Evolutionary conservation across 2,113 vertebrate genomes (phyloP).

Genomic region (Eretmochelys imbricata): DNA sequence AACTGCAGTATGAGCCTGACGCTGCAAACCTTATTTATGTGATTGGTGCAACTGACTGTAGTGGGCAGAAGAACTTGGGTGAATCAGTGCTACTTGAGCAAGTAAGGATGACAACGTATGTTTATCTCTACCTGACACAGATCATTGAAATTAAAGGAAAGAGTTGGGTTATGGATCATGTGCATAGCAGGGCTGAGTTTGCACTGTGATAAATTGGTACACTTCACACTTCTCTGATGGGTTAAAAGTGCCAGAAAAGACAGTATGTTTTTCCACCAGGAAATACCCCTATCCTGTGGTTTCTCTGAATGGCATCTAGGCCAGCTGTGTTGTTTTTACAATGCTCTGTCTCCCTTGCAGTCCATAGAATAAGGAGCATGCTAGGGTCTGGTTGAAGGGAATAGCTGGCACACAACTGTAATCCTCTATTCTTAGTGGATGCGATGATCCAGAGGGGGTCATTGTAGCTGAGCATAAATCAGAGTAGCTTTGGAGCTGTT

Average conservation of each 20-base stretch:
- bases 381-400: not conserved
- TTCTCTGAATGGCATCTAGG: accelerated
- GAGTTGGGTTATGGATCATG: accelerated
- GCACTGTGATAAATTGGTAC: not conserved
- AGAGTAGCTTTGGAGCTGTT: not conserved
- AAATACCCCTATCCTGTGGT: not conserved
- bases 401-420: not conserved
- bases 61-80: not conserved
- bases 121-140: not conserved
- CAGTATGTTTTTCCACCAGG: not conserved
- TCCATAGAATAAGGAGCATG: not conserved
- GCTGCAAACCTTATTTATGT: accelerated
- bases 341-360: not conserved
- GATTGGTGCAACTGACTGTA: not conserved
- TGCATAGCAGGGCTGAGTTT: not conserved
- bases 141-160: not conserved
- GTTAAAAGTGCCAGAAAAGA: not conserved
- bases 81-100: not conserved
- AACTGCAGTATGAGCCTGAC: not conserved
- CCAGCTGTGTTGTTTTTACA: not conserved
- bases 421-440: not conserved
- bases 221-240: not conserved
- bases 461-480: not conserved
- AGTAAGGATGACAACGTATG: no score
- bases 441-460: not conserved